Evolutionary conservation across 2,113 vertebrate species (phyloP).

Genomic region (Austrofundulus limnaeus): DNA sequence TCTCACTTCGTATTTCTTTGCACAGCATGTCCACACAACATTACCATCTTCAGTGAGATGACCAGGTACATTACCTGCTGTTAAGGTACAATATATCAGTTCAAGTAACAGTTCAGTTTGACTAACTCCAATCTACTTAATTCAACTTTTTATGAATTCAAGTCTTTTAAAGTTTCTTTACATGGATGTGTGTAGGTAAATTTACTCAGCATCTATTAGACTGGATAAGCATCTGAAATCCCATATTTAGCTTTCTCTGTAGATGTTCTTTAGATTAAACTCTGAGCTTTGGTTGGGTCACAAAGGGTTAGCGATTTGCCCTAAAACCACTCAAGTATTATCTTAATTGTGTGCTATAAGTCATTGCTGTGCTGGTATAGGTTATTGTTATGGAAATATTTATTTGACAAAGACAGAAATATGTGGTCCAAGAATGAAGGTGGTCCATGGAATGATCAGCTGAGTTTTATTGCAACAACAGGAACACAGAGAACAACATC

Average conservation of each 20-base stretch:
- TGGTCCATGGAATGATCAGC: too few species aligned
- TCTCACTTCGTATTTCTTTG: constrained; percentile 28
- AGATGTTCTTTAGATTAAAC: not conserved
- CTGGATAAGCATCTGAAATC: not conserved
- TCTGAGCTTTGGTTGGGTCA: not conserved
- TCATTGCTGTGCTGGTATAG: not conserved
- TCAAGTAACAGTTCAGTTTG: not conserved
- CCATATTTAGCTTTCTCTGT: not conserved
- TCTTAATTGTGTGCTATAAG: not conserved
- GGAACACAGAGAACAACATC: too few species aligned
- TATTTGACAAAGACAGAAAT: too few species aligned
- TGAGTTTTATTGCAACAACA: too few species aligned
- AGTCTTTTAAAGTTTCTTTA: not conserved
- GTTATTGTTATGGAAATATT: too few species aligned
- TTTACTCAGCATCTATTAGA: not conserved
- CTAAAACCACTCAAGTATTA: not conserved
- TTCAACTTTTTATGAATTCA: not conserved
- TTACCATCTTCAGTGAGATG: not conserved
- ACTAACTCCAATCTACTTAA: not conserved
- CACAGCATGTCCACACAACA: not conserved
- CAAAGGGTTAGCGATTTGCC: not conserved
- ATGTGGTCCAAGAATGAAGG: too few species aligned
- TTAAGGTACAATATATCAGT: too few species aligned
- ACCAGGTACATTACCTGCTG: not conserved
- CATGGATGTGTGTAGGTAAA: not conserved